Percentiles rank a stretch among this genome's conserved stretches.
Evolutionary conservation across 1,140 invertebrate species (phyloP).

Genomic region (Philopotamus ludificatus): DNA sequence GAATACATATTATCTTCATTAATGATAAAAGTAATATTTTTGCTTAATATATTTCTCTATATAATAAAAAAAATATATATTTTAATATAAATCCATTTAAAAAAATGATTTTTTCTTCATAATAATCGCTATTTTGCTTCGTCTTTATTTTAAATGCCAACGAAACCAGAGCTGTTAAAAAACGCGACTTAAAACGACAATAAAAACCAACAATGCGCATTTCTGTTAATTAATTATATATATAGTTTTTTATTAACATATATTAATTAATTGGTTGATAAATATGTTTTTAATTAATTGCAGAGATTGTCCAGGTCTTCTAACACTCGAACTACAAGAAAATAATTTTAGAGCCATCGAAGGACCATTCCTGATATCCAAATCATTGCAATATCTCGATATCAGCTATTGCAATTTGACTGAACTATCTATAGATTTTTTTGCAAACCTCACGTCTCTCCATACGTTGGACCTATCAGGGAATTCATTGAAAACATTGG

Average conservation of each 20-base stretch:
- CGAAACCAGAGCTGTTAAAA: background rate
- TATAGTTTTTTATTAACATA: too few species aligned
- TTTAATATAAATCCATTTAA: too few species aligned
- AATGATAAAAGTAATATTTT: too few species aligned
- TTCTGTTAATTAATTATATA: too few species aligned
- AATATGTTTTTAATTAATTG: slow-evolving; percentile 43
- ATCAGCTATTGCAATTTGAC: slow-evolving; percentile 64
- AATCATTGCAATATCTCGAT: slow-evolving; percentile 66
- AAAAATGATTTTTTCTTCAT: too few species aligned
- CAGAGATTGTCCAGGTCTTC: slow-evolving; percentile 68
- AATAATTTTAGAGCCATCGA: slow-evolving; percentile 64
- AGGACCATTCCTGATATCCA: slow-evolving; percentile 65
- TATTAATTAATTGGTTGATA: too few species aligned
- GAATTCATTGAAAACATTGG: slow-evolving; percentile 62
- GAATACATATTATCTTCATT: too few species aligned
- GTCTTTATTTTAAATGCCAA: background rate
- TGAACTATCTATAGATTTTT: slow-evolving; percentile 62
- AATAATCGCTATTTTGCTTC: too few species aligned
- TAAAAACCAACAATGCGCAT: too few species aligned
- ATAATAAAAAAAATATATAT: too few species aligned
- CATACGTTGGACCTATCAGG: slow-evolving; percentile 68
- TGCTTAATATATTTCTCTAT: too few species aligned
- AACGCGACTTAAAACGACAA: background rate
- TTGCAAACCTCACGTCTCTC: slow-evolving; percentile 65
- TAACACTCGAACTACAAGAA: slow-evolving; percentile 68